Base-by-base conservation (phyloP, 1,140 invertebrate species). In the Pentalonia nigronervosa region DNA sequence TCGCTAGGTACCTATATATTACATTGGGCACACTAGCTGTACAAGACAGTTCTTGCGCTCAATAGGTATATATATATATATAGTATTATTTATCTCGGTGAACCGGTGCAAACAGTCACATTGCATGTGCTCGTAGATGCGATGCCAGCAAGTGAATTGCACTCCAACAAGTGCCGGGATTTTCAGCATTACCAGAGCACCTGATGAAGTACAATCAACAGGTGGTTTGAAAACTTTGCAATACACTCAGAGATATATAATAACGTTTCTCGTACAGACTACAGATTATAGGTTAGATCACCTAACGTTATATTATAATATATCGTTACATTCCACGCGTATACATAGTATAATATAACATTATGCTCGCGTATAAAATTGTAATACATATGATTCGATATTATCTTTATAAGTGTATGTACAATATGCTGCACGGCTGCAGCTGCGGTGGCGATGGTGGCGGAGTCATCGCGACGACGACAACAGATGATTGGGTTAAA, bases 181-280 rank as follows among this genome's bases (percentile, higher is more conserved):
- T 95, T 94, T 88, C 67, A 95, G 96, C 95, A 96, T 96, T 96
- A 98, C 98, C 98, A 98, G 98, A 98, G 98, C 98, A 98, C 98
- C 98, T 98, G 98, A 98, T 98, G 98, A 98, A 98, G 98, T 98
- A 98, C 98, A 98, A 98, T 98, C 97, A 97, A 97, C 97, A 98
- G 98, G 97, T 84, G 93, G 93, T 94, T 93, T 45, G 92, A 45
- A 83, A 84, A 84, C 60, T 94, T 93, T 53, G 92, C 41, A n/a
- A 48, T 36, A 11, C n/a, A 20, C 36, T n/a, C 53, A 30, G 93
- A 56, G 30, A 56, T 34, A 84, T 34, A 84, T 23, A 88, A 83
- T 36, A 41, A 83, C 41, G n/a, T 76, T 81, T 36, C 34, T 23
- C 76, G 34, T 83, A 83, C 76, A 36, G 14, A 4, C 30, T 67